Conservation (phyloP, 2,888 invertebrate genomes). For the Tolmerus cingulatus region DNA sequence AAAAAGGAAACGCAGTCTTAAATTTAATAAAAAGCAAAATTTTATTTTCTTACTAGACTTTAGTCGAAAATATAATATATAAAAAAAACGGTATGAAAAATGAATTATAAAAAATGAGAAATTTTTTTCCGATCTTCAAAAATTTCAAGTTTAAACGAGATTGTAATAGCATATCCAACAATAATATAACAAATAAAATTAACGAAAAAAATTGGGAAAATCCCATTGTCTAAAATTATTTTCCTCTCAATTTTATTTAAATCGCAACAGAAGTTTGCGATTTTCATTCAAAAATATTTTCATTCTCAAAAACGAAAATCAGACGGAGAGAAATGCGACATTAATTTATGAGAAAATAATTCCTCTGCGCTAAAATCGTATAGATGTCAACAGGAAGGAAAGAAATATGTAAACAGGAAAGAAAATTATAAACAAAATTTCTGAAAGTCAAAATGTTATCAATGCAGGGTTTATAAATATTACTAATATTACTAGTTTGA, state of each 20-base stretch:
- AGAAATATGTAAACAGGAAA: too few relatives aligned
- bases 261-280: not conserved
- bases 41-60: too few relatives aligned
- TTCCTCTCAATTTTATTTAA: not conserved
- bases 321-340: not conserved
- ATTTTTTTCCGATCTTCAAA: too few relatives aligned
- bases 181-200: not conserved
- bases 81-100: too few relatives aligned
- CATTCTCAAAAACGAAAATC: not conserved
- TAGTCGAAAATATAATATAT: too few relatives aligned
- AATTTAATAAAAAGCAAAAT: too few relatives aligned
- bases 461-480: too few relatives aligned
- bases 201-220: not conserved
- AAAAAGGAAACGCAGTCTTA: too few relatives aligned
- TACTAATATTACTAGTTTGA: too few relatives aligned
- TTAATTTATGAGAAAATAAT: not conserved
- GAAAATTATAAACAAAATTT: not conserved
- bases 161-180: not conserved
- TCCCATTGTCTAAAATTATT: not conserved
- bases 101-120: too few relatives aligned
- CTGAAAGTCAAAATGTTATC: not conserved
- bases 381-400: not conserved
- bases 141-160: too few relatives aligned
- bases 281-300: not conserved
- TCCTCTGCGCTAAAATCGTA: not conserved